Evolutionary conservation across 2,888 invertebrate species (phyloP).

Genomic region (Pandemis corylana): DNA sequence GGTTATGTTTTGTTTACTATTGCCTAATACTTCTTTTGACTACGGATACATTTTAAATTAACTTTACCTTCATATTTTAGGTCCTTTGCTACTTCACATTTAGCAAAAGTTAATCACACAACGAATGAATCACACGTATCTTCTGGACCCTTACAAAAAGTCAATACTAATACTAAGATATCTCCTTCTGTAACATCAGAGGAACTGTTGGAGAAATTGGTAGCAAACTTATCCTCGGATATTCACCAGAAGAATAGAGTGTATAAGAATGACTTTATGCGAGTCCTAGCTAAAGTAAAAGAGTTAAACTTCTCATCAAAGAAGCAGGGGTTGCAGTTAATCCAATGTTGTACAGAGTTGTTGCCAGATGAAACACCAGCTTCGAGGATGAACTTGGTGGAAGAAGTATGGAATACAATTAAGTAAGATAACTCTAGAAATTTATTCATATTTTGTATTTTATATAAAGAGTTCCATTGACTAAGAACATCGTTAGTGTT

Average conservation of each 20-base stretch:
- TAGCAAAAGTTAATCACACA: background rate
- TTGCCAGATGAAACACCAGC: constrained; percentile 79
- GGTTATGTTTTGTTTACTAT: constrained; percentile 39
- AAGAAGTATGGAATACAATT: constrained; percentile 83
- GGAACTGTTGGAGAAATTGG: constrained; percentile 71
- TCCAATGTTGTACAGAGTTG: constrained; percentile 84
- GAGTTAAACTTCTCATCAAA: constrained; percentile 72
- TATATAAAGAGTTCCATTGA: too few relatives aligned
- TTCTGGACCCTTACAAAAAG: background rate
- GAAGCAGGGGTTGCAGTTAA: constrained; percentile 76
- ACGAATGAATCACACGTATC: constrained; percentile 1
- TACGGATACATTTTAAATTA: background rate
- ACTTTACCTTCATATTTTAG: constrained; percentile 5
- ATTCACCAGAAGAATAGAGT: constrained; percentile 76
- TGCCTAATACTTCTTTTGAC: background rate
- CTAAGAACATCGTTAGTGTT: too few relatives aligned
- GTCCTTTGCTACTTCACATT: constrained; percentile 9
- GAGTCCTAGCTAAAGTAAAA: constrained; percentile 67
- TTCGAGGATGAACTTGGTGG: constrained; percentile 77
- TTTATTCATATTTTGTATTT: background rate
- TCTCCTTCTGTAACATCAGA: constrained; percentile 44
- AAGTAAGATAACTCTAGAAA: constrained; percentile 59
- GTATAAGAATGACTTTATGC: constrained; percentile 75
- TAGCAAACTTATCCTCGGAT: constrained; percentile 70
- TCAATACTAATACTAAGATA: constrained; percentile 12